Base-by-base conservation (phyloP, 2,888 invertebrate genomes). In the Polia nebulosa region DNA sequence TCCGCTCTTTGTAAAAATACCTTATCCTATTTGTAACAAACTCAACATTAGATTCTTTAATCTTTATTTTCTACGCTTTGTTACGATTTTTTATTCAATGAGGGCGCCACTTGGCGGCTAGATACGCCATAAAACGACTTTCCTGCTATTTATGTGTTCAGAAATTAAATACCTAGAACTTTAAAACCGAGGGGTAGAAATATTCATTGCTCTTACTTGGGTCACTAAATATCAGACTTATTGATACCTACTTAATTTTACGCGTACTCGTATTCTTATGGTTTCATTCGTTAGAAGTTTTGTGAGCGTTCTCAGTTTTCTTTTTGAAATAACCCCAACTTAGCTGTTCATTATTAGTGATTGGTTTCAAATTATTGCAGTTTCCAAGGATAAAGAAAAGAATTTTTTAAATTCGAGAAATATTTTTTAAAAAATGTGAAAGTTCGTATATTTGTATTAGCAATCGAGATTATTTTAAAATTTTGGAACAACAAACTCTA, bases 221-320 rank as follows among this genome's bases (percentile, higher is more conserved):
- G 22, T 27, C 55, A 56, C 17, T 41, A 53, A 72, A 56, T 52
- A 25, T 32, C 57, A 53, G 29, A 44, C 51, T 29, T 58, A 47
- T 53, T 55, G 27, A 8, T 22, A 41, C 27, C 67, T 60, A n/a
- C 22, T 71, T 61, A 55, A 25, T 52, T 73, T 47, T 47, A 51
- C 25, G 4, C 0, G 11, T n/a, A 44, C 15, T 45, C 25, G 39
- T 32, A 27, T 20, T 73, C 44, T 32, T 47, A 57, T 15, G 63
- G 63, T 69, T 73, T 69, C 73, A 34, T 52, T 73, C 51, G 20
- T 22, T 34, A 47, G 45, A 59, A 67, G 39, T 25, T 6, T 68
- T 59, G 29, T 34, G 45, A 63, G 45, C 25, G 9, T 29, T n/a
- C 15, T 44, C n/a, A 61, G 45, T 27, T 59, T 69, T 63, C 56